These are phyloP conservation scores for Glossosoma conforme DNA, from an alignment of 1,140 invertebrate genomes.

Conservation along the genomic window DNA sequence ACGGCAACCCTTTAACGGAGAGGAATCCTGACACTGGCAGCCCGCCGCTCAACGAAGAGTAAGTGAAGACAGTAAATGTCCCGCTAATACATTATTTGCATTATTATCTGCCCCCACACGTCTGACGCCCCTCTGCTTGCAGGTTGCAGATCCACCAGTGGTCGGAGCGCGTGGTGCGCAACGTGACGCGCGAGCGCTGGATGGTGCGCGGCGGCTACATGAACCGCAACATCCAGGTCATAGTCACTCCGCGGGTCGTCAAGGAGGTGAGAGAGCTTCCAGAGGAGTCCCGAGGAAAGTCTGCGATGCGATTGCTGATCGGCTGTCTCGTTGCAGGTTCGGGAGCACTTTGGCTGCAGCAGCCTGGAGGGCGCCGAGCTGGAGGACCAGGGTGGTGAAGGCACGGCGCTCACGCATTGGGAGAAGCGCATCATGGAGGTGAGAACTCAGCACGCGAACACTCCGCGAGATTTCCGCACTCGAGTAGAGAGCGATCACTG, in stretches of 20 bases:
- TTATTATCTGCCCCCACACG: not conserved
- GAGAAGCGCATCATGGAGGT: conserved; percentile 97
- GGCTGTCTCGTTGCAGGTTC: conserved; percentile 41
- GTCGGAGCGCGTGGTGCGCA: conserved; percentile 85
- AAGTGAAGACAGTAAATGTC: conserved; percentile 40
- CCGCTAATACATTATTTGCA: no score
- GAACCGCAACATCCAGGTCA: conserved; percentile 74
- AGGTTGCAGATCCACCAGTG: conserved; percentile 89
- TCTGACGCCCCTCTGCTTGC: conserved; percentile 10
- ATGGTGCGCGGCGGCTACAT: conserved; percentile 73
- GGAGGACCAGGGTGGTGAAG: conserved; percentile 96
- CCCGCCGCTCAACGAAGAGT: conserved; percentile 83
- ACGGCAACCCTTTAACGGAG: conserved; percentile 79
- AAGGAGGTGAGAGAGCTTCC: conserved; percentile 55
- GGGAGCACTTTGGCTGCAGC: conserved; percentile 87
- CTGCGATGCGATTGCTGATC: not conserved
- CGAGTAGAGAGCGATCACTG: not conserved
- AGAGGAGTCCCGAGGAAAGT: not conserved
- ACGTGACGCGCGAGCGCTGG: conserved; percentile 77
- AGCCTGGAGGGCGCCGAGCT: conserved; percentile 92
- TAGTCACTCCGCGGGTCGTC: conserved; percentile 88
- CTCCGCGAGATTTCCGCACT: not conserved
- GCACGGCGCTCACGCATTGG: conserved; percentile 96
- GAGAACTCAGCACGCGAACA: conserved; percentile 22
- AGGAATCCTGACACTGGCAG: conserved; percentile 78